Evolutionary conservation across 2,888 invertebrate species (phyloP).

Genomic region (Ormyrus labotus): DNA sequence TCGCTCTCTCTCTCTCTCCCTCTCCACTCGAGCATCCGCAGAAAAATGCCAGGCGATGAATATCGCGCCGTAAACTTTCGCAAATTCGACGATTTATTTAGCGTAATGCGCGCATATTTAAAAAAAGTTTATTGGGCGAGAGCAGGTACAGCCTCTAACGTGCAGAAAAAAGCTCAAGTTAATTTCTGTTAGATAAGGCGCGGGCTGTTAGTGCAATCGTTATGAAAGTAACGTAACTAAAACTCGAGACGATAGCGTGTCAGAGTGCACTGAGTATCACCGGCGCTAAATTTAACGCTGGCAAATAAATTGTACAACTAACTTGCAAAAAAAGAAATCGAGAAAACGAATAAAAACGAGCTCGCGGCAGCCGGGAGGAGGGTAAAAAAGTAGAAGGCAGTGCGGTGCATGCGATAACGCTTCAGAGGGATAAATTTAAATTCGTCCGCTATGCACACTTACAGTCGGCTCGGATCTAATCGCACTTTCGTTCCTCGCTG

Average conservation of each 20-base stretch:
- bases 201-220: slow-evolving; percentile 68
- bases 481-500: slow-evolving; percentile 2
- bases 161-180: slow-evolving; percentile 47
- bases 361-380: slow-evolving; percentile 27
- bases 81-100: slow-evolving; percentile 46
- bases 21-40: slow-evolving; percentile 27
- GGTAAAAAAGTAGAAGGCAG: slow-evolving; percentile 54
- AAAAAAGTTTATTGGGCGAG: slow-evolving; percentile 46
- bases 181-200: slow-evolving; percentile 56
- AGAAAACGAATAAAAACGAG: slow-evolving; percentile 59
- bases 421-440: slow-evolving; percentile 57
- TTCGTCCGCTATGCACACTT: slow-evolving; percentile 57
- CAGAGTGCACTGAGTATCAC: slow-evolving; percentile 73
- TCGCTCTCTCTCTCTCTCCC: no score
- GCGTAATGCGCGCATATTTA: slow-evolving; percentile 36
- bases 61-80: slow-evolving; percentile 41
- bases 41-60: slow-evolving; percentile 40
- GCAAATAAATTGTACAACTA: slow-evolving; percentile 72
- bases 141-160: neutral
- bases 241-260: slow-evolving; percentile 69
- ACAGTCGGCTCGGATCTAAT: slow-evolving; percentile 57
- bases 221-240: slow-evolving; percentile 68
- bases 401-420: slow-evolving; percentile 57
- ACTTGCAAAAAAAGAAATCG: slow-evolving; percentile 65
- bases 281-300: slow-evolving; percentile 66